Percentiles rank a stretch among this genome's conserved stretches.
These are phyloP conservation scores for Atherinomorus stipes DNA, from an alignment of 2,113 vertebrate genomes.

Conservation along the genomic window DNA sequence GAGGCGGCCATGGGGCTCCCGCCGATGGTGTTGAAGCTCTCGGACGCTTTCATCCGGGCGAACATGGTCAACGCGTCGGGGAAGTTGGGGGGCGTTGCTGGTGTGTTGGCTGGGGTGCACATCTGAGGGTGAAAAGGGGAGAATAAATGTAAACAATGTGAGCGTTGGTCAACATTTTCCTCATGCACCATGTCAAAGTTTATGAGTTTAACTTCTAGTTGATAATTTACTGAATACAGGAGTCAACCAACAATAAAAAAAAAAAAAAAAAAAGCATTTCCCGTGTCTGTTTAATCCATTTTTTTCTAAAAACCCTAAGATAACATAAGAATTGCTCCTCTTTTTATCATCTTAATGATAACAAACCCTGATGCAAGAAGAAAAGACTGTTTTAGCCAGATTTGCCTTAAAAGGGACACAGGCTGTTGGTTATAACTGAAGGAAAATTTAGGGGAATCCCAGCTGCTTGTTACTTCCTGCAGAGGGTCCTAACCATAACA, in stretches of 20 bases:
- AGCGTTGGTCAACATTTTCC: too few species aligned
- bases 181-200: too few species aligned
- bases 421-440: constrained; percentile 23
- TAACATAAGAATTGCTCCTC: not conserved
- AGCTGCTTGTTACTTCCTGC: constrained; percentile 18
- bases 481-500: constrained; percentile 24
- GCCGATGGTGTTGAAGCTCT: constrained; percentile 88
- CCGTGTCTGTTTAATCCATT: not conserved
- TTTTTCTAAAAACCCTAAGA: not conserved
- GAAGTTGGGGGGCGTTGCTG: constrained; percentile 97
- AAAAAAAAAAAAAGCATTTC: not conserved
- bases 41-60: constrained; percentile 95
- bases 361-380: not conserved
- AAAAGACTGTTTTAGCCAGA: not conserved
- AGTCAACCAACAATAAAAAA: not conserved
- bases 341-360: not conserved
- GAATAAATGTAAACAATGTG: not conserved
- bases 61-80: constrained; percentile 97
- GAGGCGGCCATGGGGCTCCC: constrained; percentile 86
- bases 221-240: not conserved
- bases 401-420: not conserved
- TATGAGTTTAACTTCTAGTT: not conserved
- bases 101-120: constrained; percentile 98
- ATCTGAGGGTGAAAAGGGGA: constrained; percentile 82
- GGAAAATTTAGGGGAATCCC: constrained; percentile 65